Base-by-base conservation (phyloP, 2,888 invertebrate genomes). In the Cheilosia variabilis region DNA sequence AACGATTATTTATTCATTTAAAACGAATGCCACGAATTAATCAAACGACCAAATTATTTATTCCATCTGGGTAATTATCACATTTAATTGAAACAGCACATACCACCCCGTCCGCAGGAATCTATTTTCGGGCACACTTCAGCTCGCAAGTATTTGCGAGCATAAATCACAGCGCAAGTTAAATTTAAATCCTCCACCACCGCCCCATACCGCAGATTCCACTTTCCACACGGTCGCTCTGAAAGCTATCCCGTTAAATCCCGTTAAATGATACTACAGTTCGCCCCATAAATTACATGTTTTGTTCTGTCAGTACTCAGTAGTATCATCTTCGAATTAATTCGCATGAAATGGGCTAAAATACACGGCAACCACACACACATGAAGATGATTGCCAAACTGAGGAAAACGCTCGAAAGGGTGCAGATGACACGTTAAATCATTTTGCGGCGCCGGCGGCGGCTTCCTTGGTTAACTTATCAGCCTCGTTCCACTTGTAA, bases 371-470 rank as follows among this genome's bases (percentile, higher is more conserved):
- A 24, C 22, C 5, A 4, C 24, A 52, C 10, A 52, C 52, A 15
- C 10, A 15, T 6, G 52, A 13, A 1, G 15, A 22, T 27, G 52
- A 1, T 24, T 52, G 52, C 52, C 24, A 27, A 52, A 52, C 2
- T 22, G 22, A 52, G 22, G 15, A 7, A 53, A 43, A 62, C 6
- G 17, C 60, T 62, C n/a, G 72, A 41, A 31, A 72, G 15, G 43
- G 19, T 72, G 72, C 72, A 62, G 17, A 72, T 53, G 72, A 62
- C 72, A 53, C 53, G 62, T 53, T 53, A 43, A 62, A 52, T 72
- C 72, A 72, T 27, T 62, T 62, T n/a, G 10, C n/a, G 24, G 19
- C 62, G 52, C n/a, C 62, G 53, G 19, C 62, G 52, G 19, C 62
- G 53, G 37, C 27, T 43, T 43, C 43, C 62, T 53, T 53, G 17